These are phyloP conservation scores for Parotocinclus haroldoi DNA, from an alignment of 2,797 vertebrate species.

Conservation along the genomic window DNA sequence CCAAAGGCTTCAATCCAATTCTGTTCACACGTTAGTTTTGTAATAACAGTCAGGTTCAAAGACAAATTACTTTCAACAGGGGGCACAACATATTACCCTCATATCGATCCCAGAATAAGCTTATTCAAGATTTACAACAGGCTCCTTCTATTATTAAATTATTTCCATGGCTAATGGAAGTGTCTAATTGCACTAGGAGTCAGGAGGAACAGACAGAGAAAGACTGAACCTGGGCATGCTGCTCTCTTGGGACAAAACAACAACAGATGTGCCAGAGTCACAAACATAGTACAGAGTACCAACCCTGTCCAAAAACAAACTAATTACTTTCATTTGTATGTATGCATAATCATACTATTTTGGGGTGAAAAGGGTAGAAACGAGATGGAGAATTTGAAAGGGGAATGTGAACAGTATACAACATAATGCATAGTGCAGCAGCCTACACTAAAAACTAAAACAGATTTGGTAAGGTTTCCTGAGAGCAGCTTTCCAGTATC, in stretches of 20 bases:
- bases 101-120: slow-evolving; percentile 7
- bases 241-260: slow-evolving; percentile 37
- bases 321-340: slow-evolving; percentile 7
- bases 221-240: slow-evolving; percentile 30
- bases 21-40: too few species aligned
- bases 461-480: too few species aligned
- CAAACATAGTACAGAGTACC: slow-evolving; percentile 2
- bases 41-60: too few species aligned
- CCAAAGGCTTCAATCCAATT: too few species aligned
- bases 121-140: slow-evolving; percentile 9
- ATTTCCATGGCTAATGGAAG: slow-evolving; percentile 27
- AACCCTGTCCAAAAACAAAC: background rate
- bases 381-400: background rate
- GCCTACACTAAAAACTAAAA: too few species aligned
- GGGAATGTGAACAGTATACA: too few species aligned
- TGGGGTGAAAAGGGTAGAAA: background rate
- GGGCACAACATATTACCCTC: too few species aligned
- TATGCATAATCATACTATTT: slow-evolving; percentile 5
- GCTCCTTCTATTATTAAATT: slow-evolving; percentile 21
- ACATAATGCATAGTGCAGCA: too few species aligned
- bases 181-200: slow-evolving; percentile 34
- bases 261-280: slow-evolving; percentile 32
- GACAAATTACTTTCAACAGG: too few species aligned
- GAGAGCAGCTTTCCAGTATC: background rate
- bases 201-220: slow-evolving; percentile 19